Conservation (phyloP, 2,797 vertebrate genomes). For the Hypotaenidia philippensis region DNA sequence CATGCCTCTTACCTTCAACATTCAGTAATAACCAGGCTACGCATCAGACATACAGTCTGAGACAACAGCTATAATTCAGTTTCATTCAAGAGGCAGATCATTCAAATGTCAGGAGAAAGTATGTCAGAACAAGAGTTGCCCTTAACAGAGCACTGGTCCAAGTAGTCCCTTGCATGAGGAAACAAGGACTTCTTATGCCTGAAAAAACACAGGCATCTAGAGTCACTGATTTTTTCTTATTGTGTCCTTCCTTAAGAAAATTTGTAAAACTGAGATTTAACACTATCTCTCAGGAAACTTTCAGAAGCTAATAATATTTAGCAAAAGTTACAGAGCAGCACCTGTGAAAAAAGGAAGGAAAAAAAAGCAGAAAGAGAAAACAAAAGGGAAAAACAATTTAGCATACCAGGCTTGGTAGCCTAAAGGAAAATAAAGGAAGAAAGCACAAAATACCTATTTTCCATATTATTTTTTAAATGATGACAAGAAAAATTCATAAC, state of each 20-base stretch:
- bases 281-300: background rate
- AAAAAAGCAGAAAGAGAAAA: background rate
- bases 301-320: background rate
- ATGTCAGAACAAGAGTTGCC: background rate
- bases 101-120: background rate
- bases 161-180: background rate
- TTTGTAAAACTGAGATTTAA: background rate
- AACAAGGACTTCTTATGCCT: background rate
- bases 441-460: background rate
- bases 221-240: background rate
- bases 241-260: background rate
- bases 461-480: background rate
- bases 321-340: background rate
- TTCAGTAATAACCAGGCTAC: background rate
- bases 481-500: background rate
- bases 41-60: background rate
- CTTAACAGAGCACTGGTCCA: background rate
- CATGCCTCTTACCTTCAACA: background rate
- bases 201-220: background rate
- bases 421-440: background rate
- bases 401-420: background rate
- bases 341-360: background rate
- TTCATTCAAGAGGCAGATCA: background rate
- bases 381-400: background rate
- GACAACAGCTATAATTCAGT: background rate